Evolutionary conservation across 53 echinoderm and acorn worm species (phyloP), one percentile per base, ranked within the genome.

Genomic region (Pentamera pediparva): DNA sequence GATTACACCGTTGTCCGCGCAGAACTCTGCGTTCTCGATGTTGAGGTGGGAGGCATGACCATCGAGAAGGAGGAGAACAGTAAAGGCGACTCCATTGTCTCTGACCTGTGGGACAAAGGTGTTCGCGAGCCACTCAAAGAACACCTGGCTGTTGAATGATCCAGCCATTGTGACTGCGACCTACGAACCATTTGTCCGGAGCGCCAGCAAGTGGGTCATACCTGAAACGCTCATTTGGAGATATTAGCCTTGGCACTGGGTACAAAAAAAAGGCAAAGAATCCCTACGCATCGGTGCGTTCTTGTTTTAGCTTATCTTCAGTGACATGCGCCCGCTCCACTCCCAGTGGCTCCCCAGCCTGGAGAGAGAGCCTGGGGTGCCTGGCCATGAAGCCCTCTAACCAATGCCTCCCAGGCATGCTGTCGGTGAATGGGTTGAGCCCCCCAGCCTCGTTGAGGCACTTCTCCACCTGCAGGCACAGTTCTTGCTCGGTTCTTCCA

Each of bases 11-110:
- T 82, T 53, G 26, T 76, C 33, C 27, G 17, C 25, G 35, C 83
- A 83, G 7, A 83, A 56, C 13, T 60, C 32, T 4, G 31, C 34
- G 28, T n/a, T 33, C 18, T 60, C 61, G 35, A 72, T 35, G 30
- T 47, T 67, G 2, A 78, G 38, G 32, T 84, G 74, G 5, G 79
- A 49, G 9, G 38, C 37, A 69, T 84, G 84, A 27, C 61, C 78
- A 70, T 78, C 84, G 2, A 84, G 58, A 3, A 84, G 33, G 10
- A 84, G 53, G 31, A 84, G 58, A 39, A 78, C 71, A 15, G 53
- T 22, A n/a, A 55, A 74, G 54, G 5, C 13, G 6, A 74, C 15
- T 15, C 33, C 55, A n/a, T 52, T 53, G 10, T 20, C 74, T 30
- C 32, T 33, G 4, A 54, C 19, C 5, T 15, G 32, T 21, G 33